phyloP scores from a whole-genome alignment of 1,140 invertebrate species.

The Neelides sp. region DNA sequence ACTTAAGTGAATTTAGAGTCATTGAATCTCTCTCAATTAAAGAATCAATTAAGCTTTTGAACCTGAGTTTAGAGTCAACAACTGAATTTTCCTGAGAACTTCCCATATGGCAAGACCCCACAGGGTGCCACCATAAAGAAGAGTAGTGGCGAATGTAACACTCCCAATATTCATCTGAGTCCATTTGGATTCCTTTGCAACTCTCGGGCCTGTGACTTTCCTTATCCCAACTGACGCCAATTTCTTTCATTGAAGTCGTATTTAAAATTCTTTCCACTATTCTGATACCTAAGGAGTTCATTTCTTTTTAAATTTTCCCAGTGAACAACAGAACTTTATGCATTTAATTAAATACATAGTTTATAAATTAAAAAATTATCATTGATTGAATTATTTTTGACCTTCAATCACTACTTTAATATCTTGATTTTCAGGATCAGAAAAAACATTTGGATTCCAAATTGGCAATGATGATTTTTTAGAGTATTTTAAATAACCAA shows the following conservation, averaged over 20 bases:
- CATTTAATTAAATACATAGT: slow-evolving; percentile 36
- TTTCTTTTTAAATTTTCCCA: neutral
- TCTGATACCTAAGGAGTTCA: slow-evolving; percentile 5
- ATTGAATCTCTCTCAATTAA: no score
- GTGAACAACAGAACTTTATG: neutral
- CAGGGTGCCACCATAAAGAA: slow-evolving; percentile 43
- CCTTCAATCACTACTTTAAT: slow-evolving; percentile 39
- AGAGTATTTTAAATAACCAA: no score
- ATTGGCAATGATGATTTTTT: no score
- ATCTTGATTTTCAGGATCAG: slow-evolving; percentile 39
- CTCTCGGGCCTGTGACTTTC: no score
- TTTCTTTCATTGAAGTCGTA: slow-evolving; percentile 32
- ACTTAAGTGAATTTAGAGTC: no score
- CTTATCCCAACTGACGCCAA: no score
- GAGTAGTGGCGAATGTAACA: slow-evolving; percentile 33
- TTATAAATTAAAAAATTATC: no score
- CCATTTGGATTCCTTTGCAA: slow-evolving; percentile 13
- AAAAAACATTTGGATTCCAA: slow-evolving; percentile 51
- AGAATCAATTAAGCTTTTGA: no score
- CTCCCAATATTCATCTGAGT: slow-evolving; percentile 33
- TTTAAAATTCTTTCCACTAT: slow-evolving; percentile 32
- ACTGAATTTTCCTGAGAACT: slow-evolving; percentile 36
- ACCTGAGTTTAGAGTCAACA: slow-evolving; percentile 34
- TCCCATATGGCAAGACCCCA: slow-evolving; percentile 51
- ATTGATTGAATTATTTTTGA: no score